phyloP scores from a whole-genome alignment of 2,888 invertebrate genomes.

The Drosophila austrosaltans region DNA sequence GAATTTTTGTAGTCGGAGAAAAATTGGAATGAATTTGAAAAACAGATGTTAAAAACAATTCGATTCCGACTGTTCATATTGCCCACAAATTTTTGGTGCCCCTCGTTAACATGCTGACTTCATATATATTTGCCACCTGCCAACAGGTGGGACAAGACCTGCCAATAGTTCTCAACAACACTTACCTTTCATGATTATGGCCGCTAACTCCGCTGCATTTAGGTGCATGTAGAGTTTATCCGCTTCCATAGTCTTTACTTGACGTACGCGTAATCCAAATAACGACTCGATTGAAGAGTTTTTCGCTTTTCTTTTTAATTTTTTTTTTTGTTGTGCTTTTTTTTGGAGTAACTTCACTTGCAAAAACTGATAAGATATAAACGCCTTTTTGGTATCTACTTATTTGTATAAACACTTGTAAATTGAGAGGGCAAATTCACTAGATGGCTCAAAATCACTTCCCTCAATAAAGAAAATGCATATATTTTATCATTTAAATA shows the following conservation, averaged over 20 bases:
- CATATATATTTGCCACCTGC: constrained; percentile 4
- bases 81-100: background rate
- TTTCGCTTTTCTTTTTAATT: background rate
- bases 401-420: constrained; percentile 19
- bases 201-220: constrained; percentile 81
- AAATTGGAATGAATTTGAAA: background rate
- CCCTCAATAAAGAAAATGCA: background rate
- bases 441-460: background rate
- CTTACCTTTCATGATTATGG: constrained; percentile 83
- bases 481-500: background rate
- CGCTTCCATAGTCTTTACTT: constrained; percentile 50
- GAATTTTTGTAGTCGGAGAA: background rate
- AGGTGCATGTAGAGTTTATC: constrained; percentile 81
- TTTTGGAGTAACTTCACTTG: constrained; percentile 40
- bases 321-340: constrained; percentile 10
- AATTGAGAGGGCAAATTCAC: constrained; percentile 1
- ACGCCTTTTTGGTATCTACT: constrained; percentile 33
- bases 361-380: constrained; percentile 46
- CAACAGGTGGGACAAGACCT: constrained; percentile 50
- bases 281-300: constrained; percentile 1
- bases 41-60: constrained; percentile 4
- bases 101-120: background rate
- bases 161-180: constrained; percentile 2
- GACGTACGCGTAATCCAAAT: constrained; percentile 66
- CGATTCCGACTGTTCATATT: background rate